Evolutionary conservation across 2,888 invertebrate species (phyloP).

Genomic region (Ichneumoninae sp.): DNA sequence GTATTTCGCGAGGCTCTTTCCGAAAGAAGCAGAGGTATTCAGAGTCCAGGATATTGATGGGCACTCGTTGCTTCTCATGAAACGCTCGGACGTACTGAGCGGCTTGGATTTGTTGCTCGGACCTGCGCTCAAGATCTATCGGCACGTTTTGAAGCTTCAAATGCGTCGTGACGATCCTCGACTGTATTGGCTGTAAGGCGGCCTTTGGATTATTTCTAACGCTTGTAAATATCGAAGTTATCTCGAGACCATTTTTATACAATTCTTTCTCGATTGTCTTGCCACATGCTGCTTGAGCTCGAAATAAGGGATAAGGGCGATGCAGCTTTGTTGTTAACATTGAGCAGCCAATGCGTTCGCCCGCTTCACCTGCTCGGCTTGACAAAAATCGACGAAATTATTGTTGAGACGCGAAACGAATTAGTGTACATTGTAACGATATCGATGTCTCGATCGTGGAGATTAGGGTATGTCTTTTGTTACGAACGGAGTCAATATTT

Average conservation of each 20-base stretch:
- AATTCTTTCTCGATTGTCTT: slow-evolving; percentile 3
- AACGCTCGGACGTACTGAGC: slow-evolving; percentile 92
- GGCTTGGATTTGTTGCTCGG: slow-evolving; percentile 94
- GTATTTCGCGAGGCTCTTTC: slow-evolving; percentile 92
- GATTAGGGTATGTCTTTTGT: slow-evolving; percentile 31
- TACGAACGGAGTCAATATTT: slow-evolving; percentile 47
- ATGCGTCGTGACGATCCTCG: slow-evolving; percentile 90
- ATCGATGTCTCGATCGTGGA: slow-evolving; percentile 14
- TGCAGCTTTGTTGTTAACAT: slow-evolving; percentile 30
- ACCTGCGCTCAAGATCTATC: slow-evolving; percentile 94
- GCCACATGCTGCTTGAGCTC: not conserved
- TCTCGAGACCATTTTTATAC: slow-evolving; percentile 7
- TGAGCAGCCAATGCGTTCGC: slow-evolving; percentile 9
- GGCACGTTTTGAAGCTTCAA: slow-evolving; percentile 93
- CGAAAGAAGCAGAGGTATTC: slow-evolving; percentile 92
- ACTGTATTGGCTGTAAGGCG: slow-evolving; percentile 89
- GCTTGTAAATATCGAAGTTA: slow-evolving; percentile 60
- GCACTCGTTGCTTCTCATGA: slow-evolving; percentile 92
- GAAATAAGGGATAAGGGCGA: slow-evolving; percentile 21
- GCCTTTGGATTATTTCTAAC: slow-evolving; percentile 3
- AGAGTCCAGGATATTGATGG: slow-evolving; percentile 97
- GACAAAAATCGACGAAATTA: not conserved
- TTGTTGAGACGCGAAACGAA: not conserved
- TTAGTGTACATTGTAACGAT: slow-evolving; percentile 15
- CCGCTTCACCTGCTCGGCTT: not conserved